Conservation (phyloP, 1,140 invertebrate species). For the Melitaea cinxia region DNA sequence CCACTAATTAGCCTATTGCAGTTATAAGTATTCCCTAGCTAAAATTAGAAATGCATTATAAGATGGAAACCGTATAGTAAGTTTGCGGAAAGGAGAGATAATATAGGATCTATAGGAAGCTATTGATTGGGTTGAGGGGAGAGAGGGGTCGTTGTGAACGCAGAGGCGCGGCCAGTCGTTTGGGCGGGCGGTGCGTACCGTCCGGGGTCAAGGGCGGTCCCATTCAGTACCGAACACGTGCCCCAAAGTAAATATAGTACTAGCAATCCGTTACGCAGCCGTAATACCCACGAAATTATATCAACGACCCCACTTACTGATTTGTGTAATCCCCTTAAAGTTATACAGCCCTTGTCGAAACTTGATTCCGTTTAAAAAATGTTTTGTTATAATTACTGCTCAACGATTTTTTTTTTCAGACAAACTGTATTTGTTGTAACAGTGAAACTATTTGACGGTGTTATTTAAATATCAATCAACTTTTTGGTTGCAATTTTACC, state of each 20-base stretch:
- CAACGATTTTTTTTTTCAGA: not conserved
- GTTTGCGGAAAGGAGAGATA: not conserved
- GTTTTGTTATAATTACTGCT: not conserved
- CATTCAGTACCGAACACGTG: constrained; percentile 78
- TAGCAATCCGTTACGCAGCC: constrained; percentile 56
- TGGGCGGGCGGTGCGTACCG: constrained; percentile 72
- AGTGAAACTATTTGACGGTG: too few relatives aligned
- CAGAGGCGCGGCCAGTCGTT: constrained; percentile 64
- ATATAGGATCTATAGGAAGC: constrained; percentile 40
- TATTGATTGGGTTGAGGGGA: constrained; percentile 64
- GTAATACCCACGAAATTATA: constrained; percentile 29
- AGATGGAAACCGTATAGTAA: constrained; percentile 5
- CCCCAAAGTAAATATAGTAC: constrained; percentile 78
- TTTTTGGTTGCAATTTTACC: too few relatives aligned
- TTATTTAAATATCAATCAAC: too few relatives aligned
- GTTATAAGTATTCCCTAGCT: not conserved
- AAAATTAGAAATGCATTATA: not conserved
- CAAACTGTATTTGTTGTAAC: too few relatives aligned
- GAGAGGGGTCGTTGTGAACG: constrained; percentile 32
- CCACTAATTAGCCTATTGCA: not conserved
- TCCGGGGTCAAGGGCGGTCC: constrained; percentile 73
- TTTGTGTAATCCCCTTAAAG: not conserved
- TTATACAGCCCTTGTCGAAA: not conserved
- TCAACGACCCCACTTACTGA: not conserved
- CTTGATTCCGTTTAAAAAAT: not conserved